Conservation (phyloP, 2,888 invertebrate species). For the Megaustenia siamemsis region DNA sequence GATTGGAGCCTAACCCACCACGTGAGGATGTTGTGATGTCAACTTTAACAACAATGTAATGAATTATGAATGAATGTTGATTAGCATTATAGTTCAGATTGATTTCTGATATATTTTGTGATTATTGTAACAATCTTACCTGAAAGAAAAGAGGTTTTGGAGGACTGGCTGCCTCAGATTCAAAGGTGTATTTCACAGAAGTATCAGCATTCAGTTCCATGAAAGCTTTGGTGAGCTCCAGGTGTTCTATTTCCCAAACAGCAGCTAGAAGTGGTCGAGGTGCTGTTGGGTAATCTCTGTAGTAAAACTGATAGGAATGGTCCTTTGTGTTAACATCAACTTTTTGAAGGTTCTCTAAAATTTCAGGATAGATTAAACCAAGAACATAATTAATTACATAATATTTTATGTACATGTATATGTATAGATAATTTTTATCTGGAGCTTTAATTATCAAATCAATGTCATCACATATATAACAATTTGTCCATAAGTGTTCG, state of each 20-base stretch:
- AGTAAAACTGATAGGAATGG: slow-evolving; percentile 66
- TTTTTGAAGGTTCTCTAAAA: slow-evolving; percentile 59
- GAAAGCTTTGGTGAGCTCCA: slow-evolving; percentile 63
- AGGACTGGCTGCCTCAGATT: slow-evolving; percentile 60
- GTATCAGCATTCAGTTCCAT: slow-evolving; percentile 67
- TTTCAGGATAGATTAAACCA: not conserved
- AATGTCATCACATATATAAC: too few species aligned
- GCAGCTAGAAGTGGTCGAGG: slow-evolving; percentile 71
- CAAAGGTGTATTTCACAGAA: slow-evolving; percentile 61
- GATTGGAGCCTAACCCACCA: too few species aligned
- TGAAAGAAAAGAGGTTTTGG: slow-evolving; percentile 75
- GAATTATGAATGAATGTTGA: too few species aligned
- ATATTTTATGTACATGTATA: too few species aligned
- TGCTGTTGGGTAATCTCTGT: slow-evolving; percentile 61
- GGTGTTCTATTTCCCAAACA: slow-evolving; percentile 68
- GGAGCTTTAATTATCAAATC: too few species aligned
- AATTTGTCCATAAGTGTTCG: too few species aligned
- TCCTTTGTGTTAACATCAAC: slow-evolving; percentile 70
- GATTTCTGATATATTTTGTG: not conserved
- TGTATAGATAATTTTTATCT: too few species aligned
- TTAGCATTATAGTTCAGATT: too few species aligned
- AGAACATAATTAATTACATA: too few species aligned
- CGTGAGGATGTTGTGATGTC: too few species aligned
- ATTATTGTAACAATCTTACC: slow-evolving; percentile 57
- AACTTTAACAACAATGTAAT: too few species aligned